phyloP scores from a whole-genome alignment of 2,113 vertebrate species.

The Nematolebias whitei region DNA sequence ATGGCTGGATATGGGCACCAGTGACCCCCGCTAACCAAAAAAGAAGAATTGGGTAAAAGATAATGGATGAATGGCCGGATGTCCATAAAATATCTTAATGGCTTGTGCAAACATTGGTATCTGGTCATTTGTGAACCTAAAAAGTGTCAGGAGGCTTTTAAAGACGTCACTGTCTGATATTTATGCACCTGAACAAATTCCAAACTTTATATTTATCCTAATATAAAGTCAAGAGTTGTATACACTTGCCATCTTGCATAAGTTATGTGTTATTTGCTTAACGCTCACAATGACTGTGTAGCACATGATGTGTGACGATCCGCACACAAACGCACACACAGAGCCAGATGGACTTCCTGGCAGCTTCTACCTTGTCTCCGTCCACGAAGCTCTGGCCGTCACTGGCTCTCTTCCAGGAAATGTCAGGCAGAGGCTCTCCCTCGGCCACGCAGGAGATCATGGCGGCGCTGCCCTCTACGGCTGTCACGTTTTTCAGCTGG shows the following conservation, averaged over 20 bases:
- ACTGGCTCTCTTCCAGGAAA: conserved; percentile 92
- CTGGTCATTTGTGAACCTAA: too few species aligned
- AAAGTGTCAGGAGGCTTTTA: too few species aligned
- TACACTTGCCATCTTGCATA: neutral
- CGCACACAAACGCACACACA: neutral
- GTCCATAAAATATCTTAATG: too few species aligned
- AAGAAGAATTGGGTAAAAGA: too few species aligned
- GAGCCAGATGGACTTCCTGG: conserved; percentile 34
- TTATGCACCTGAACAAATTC: too few species aligned
- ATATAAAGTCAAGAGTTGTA: too few species aligned
- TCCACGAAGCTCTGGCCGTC: conserved; percentile 90
- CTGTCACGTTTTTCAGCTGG: conserved; percentile 93
- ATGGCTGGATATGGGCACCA: too few species aligned
- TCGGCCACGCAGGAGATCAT: conserved; percentile 93
- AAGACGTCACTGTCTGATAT: too few species aligned
- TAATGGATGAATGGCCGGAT: too few species aligned
- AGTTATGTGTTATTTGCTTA: neutral
- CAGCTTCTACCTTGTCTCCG: conserved; percentile 88
- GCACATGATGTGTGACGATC: neutral
- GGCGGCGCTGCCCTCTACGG: conserved; percentile 89
- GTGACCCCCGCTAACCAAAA: too few species aligned
- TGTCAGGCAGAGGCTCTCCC: conserved; percentile 93
- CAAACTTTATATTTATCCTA: too few species aligned
- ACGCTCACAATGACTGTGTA: neutral
- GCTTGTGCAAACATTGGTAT: too few species aligned